Percentiles rank a stretch among this genome's conserved stretches.
Conservation (phyloP, 2,113 vertebrate genomes). For the Aramus guarauna region DNA sequence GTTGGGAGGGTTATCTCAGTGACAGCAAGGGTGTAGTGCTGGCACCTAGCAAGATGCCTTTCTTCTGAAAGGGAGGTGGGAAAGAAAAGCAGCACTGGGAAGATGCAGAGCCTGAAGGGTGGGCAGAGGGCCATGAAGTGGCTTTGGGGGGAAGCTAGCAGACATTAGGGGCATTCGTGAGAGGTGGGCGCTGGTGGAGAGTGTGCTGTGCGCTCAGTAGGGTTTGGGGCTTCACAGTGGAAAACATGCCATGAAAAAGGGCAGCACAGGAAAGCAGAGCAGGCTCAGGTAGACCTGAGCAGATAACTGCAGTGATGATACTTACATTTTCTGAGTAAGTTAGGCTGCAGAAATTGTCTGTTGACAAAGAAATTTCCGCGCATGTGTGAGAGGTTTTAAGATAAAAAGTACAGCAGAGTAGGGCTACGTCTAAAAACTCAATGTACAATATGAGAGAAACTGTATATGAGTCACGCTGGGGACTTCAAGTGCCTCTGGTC, state of each 20-base stretch:
- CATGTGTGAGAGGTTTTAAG: background rate
- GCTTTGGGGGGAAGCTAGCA: background rate
- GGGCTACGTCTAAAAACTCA: background rate
- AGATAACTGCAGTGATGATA: background rate
- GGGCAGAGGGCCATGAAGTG: background rate
- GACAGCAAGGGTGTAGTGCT: background rate
- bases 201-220: background rate
- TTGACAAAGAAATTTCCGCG: background rate
- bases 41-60: background rate
- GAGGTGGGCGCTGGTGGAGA: background rate
- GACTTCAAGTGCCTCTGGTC: background rate
- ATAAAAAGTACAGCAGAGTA: background rate
- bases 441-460: background rate
- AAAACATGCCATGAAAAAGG: background rate
- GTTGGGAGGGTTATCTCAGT: background rate
- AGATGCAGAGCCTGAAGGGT: background rate
- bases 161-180: fast-evolving
- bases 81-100: background rate
- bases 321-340: background rate
- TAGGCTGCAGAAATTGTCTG: background rate
- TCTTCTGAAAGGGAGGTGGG: background rate
- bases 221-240: background rate
- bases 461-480: background rate
- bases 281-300: background rate
- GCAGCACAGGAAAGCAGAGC: fast-evolving